phyloP scores from a whole-genome alignment of 2,113 vertebrate species.

The Synchiropus splendidus region DNA sequence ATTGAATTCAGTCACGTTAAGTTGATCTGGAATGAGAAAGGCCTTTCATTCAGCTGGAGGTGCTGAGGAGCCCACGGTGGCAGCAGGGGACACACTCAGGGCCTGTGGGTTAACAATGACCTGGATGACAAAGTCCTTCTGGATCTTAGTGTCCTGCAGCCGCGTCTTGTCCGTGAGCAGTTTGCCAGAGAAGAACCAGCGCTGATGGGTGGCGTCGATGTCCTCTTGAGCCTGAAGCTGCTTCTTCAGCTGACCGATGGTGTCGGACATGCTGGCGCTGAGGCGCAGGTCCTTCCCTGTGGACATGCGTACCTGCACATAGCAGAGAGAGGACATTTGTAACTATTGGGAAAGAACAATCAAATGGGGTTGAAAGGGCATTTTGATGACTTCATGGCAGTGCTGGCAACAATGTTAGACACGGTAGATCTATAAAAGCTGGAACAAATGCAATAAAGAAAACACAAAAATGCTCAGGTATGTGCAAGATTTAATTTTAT shows the following conservation, averaged over 20 bases:
- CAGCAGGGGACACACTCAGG: conserved; percentile 30
- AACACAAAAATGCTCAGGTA: no score
- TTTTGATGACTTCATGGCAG: background rate
- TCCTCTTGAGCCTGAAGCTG: conserved; percentile 87
- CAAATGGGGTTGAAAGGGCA: no score
- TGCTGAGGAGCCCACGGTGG: conserved; percentile 5
- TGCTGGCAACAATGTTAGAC: no score
- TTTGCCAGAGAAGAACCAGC: conserved; percentile 98
- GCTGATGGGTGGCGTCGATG: conserved; percentile 82
- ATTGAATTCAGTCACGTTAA: conserved; percentile 7
- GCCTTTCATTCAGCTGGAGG: conserved; percentile 26
- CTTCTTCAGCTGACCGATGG: conserved; percentile 90
- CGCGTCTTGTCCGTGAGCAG: conserved; percentile 92
- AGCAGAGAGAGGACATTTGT: no score
- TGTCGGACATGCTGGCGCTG: conserved; percentile 86
- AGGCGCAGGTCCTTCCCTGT: conserved; percentile 90
- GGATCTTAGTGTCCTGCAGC: conserved; percentile 96
- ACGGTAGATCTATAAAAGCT: no score
- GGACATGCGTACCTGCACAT: conserved; percentile 75
- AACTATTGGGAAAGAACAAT: no score
- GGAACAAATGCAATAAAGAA: no score
- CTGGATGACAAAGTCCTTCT: conserved; percentile 98
- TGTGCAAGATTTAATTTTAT: no score
- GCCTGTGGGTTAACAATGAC: conserved; percentile 90
- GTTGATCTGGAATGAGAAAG: no score